These are phyloP conservation scores for Cairina moschata DNA, from an alignment of 2,113 vertebrate species.

Conservation along the genomic window DNA sequence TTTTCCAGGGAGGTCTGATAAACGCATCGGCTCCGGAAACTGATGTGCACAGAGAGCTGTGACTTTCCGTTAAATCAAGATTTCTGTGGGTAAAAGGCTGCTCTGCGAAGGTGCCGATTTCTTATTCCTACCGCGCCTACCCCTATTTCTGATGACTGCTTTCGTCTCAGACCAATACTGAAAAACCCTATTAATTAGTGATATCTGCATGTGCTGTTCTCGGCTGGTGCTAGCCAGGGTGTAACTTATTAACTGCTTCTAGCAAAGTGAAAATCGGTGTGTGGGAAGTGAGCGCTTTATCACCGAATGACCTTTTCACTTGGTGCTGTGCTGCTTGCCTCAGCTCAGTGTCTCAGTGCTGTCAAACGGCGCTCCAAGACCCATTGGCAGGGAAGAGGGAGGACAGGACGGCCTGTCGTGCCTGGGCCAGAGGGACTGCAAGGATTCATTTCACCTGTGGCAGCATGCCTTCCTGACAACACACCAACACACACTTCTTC, in stretches of 20 bases:
- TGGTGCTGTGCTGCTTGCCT: not conserved
- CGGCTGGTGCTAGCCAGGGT: not conserved
- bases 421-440: not conserved
- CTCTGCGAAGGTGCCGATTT: not conserved
- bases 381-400: not conserved
- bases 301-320: conserved; percentile 25
- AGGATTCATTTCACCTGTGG: not conserved
- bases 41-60: not conserved
- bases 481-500: not conserved
- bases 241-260: conserved; percentile 24
- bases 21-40: not conserved
- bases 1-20: not conserved
- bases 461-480: not conserved
- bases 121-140: not conserved
- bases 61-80: not conserved
- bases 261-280: not conserved
- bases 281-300: not conserved
- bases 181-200: conserved; percentile 8
- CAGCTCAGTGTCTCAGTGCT: not conserved
- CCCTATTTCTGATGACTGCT: not conserved
- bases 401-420: not conserved
- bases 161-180: conserved; percentile 10
- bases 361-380: not conserved
- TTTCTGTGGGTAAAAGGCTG: conserved; percentile 1
- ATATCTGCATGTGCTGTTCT: not conserved